These are phyloP conservation scores for Napeogenes inachia DNA, from an alignment of 2,888 invertebrate genomes.

Conservation along the genomic window DNA sequence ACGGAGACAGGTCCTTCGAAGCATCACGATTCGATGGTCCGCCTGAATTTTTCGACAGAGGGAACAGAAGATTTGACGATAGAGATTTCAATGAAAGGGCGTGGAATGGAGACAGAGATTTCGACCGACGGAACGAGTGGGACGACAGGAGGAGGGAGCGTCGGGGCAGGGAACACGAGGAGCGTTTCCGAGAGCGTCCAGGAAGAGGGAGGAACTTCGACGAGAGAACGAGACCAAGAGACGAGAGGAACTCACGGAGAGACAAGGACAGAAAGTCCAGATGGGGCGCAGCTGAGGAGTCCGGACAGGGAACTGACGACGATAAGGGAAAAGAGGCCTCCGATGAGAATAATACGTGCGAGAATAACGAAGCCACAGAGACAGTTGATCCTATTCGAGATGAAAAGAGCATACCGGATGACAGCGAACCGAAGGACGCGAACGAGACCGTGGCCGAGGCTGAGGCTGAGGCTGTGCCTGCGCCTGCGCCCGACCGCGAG, in stretches of 20 bases:
- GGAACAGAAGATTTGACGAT: constrained; percentile 62
- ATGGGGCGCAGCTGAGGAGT: constrained; percentile 64
- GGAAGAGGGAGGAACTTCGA: constrained; percentile 49
- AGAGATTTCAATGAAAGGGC: constrained; percentile 59
- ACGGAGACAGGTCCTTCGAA: constrained; percentile 36
- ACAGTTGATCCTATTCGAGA: constrained; percentile 20
- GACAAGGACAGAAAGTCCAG: constrained; percentile 67
- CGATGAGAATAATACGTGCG: constrained; percentile 28
- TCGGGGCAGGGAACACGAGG: constrained; percentile 48
- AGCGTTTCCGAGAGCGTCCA: constrained; percentile 42
- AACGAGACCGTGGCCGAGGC: no score
- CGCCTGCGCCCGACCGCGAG: no score
- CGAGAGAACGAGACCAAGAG: constrained; percentile 37
- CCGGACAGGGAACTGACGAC: constrained; percentile 8
- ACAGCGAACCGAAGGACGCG: not conserved
- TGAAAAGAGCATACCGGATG: constrained; percentile 16
- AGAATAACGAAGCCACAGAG: constrained; percentile 12
- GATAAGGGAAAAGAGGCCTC: constrained; percentile 12
- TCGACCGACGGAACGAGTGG: constrained; percentile 53
- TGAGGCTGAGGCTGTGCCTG: no score
- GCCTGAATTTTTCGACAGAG: constrained; percentile 64
- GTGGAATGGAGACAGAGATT: constrained; percentile 57
- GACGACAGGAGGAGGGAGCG: constrained; percentile 54
- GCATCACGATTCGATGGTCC: constrained; percentile 47
- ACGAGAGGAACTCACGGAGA: constrained; percentile 42